Base-by-base conservation (phyloP, 2,888 invertebrate genomes). In the Carabus problematicus region DNA sequence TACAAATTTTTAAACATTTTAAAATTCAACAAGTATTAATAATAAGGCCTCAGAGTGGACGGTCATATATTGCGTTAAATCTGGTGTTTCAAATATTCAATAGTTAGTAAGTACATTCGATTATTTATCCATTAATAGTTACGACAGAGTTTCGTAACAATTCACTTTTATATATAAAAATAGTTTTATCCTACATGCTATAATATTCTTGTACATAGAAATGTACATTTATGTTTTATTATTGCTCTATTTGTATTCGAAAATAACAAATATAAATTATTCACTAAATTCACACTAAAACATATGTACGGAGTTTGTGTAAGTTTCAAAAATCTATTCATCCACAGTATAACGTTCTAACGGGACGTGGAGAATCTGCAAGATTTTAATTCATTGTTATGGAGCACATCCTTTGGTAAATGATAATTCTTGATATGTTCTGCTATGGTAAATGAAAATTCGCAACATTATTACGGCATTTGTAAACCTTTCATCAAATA, bases 341-440 rank as follows among this genome's bases (percentile, higher is more conserved):
- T 29, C 29, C 29, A 29, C 29, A 29, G 6, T 3, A 29, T 29
- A 29, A 29, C 6, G 6, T 29, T 29, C 6, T 29, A 29, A 29
- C 29, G 6, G 29, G 6, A 29, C 29, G 29, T 29, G 6, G 29
- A 29, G 29, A 29, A 29, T 29, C 29, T 29, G 29, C 6, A 29
- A 3, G 29, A 29, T 29, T 29, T 29, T 6, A 29, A 29, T 29
- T 29, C 29, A 29, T 29, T 29, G 2, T 29, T 71, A 79, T 68
- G 60, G 8, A 60, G 45, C 19, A 40, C 18, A 18, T 69, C 62
- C 56, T 62, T 62, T 43, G 45, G 54, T 18, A 16, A 9, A 14
- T 54, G 8, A 6, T 16, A 54, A 54, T 29, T 29, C 29, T 29
- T 29, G n/a, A 45, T 45, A 29, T 29, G 29, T 29, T 29, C 29